Percentiles rank a stretch among this genome's conserved stretches.
phyloP scores from a whole-genome alignment of 2,888 invertebrate species.

The Pseudanteris insignis region DNA sequence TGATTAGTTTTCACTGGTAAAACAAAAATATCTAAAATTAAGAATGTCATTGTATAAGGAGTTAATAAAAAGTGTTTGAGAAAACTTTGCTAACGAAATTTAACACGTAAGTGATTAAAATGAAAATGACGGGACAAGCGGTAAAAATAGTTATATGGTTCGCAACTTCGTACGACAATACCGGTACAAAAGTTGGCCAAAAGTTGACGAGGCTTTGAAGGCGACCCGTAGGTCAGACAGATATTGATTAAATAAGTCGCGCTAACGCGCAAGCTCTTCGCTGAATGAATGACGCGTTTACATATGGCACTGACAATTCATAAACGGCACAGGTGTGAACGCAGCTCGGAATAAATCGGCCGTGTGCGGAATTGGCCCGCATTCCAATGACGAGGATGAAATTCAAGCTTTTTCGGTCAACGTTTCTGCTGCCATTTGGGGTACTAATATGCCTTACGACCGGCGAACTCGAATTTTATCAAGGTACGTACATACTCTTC shows the following conservation, averaged over 20 bases:
- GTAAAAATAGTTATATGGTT: too few relatives aligned
- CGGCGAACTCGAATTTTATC: slow-evolving; percentile 58
- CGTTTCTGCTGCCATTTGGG: slow-evolving; percentile 50
- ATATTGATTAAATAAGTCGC: slow-evolving; percentile 34
- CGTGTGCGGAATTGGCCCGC: slow-evolving; percentile 39
- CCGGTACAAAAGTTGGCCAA: slow-evolving; percentile 12
- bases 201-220: slow-evolving; percentile 22
- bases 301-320: slow-evolving; percentile 54
- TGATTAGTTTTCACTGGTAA: too few relatives aligned
- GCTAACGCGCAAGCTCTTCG: slow-evolving; percentile 57
- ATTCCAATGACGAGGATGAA: slow-evolving; percentile 51
- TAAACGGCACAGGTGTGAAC: slow-evolving; percentile 46
- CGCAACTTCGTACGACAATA: slow-evolving; percentile 3
- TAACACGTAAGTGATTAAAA: too few relatives aligned
- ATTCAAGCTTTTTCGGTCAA: slow-evolving; percentile 50
- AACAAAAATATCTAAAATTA: too few relatives aligned
- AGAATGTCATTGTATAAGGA: too few relatives aligned
- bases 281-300: slow-evolving; percentile 60
- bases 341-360: slow-evolving; percentile 45
- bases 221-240: slow-evolving; percentile 16
- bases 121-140: too few relatives aligned
- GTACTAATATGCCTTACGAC: slow-evolving; percentile 51
- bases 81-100: too few relatives aligned
- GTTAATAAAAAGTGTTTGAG: too few relatives aligned
- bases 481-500: slow-evolving; percentile 58